Evolutionary conservation across 2,888 invertebrate species (phyloP), one percentile per base, ranked within the genome.

Genomic region (Bruchidius siliquastri): DNA sequence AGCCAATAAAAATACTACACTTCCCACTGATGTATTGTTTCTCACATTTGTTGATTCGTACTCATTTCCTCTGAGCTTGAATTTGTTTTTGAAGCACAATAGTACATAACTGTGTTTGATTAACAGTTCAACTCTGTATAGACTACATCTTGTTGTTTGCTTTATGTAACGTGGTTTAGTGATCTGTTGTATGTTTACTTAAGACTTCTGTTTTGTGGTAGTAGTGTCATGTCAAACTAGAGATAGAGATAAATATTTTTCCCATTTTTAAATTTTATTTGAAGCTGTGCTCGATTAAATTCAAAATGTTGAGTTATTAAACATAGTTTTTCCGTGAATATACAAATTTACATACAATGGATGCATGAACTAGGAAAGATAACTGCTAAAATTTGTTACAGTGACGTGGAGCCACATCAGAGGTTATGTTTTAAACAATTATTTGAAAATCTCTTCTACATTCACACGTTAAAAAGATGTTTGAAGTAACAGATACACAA

Each of bases 401-500:
- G 68, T 71, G 71, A 71, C 71, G 71, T 71, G 49, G 71, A 20
- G 18, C 22, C 21, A 68, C 22, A 21, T 68, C 2, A 26, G 22
- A 72, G 72, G 74, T 74, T 74, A 74, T 74, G 72, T 72, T 67
- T 72, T 74, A 70, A 72, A 69, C 68, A 69, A 66, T 72, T 71
- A 32, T 74, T 68, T 69, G 21, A 49, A 22, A 72, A 67, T n/a
- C n/a, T n/a, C 30, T 67, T 72, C 20, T 22, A 49, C 21, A 72
- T 20, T 67, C 21, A 72, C 21, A 72, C 22, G 22, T 73, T 66
- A 49, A 20, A 69, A 82, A 80, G 71, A 95, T 95, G 95, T 94
- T 95, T 85, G 93, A 94, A 86, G 92, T 95, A 83, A 91, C 93
- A 77, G 95, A 95, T 83, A 91, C 92, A 30, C 95, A 95, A 88